Base-by-base conservation (phyloP, 2,888 invertebrate species). In the Cenopis cana region DNA sequence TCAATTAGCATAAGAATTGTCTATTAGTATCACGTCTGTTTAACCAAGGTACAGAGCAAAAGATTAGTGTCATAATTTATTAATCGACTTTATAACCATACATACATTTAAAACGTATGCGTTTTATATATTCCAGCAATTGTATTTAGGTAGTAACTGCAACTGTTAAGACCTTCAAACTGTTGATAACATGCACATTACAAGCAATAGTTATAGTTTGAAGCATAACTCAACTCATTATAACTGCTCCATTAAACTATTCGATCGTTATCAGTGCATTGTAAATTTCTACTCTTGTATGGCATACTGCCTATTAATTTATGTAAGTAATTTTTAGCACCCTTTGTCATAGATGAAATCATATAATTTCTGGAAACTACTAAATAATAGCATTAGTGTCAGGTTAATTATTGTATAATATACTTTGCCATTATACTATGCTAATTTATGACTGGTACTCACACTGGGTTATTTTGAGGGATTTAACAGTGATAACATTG, bases 261-360 rank as follows among this genome's bases (percentile, higher is more conserved):
- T 69, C 64, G 64, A 18, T 38, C 50, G 49, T 64, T 65, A 69
- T 69, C 64, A 65, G 65, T 50, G 68, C 38, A 61, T 46, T n/a
- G n/a, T 33, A 11, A n/a, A 12, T n/a, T n/a, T 46, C 8, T n/a
- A 6, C 46, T 46, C 14, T 29, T 29, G 54, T 57, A 59, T 57
- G 24, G 6, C 20, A 29, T 9, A 52, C 36, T 64, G 38, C 52
- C 41, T 65, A 9, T 10, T 1, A 36, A 59, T 69, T 69, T 49
- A 33, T 41, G 56, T 57, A 57, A 57, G 18, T 57, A n/a, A 57
- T 24, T 60, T 60, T 60, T 49, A 60, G 41, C 12, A 60, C 29
- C 60, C 46, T 60, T 60, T 60, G 60, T 60, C 18, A 12, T 50
- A 49, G n/a, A 49, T 29, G 14, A 46, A 24, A 24, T 14, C n/a